Evolutionary conservation across 2,888 invertebrate species (phyloP), one percentile per base, ranked within the genome.

Genomic region (Sesamia inferens): DNA sequence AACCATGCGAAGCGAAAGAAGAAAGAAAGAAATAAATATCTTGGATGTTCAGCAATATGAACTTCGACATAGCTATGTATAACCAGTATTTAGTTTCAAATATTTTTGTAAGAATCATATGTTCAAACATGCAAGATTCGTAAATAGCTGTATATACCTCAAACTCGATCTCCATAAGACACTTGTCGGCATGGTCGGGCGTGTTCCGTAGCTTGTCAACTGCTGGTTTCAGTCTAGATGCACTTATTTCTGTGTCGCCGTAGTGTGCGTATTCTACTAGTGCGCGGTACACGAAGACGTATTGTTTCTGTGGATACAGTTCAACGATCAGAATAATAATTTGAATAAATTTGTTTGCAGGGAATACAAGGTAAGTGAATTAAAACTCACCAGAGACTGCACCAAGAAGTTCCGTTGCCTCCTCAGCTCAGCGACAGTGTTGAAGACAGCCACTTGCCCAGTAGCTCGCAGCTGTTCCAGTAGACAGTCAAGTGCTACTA

Each of bases 211-310:
- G 95, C 84, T 97, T 97, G 87, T 98, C 98, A 75, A 98, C 97
- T 69, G 97, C 96, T 39, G 96, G 93, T 93, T 98, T 98, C 65
- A 99, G 96, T 73, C 97, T 97, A 64, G 97, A 94, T 16, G 98
- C 97, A 64, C 97, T 96, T 65, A 99, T 97, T 95, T 99, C 99
- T 0, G 99, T 99, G 93, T 99, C 98, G 5, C 99, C 99, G 94
- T 98, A 99, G 90, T 98, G 98, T 7, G 98, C 98, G 94, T 98
- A 98, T 93, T 99, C 99, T 93, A 99, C 98, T 63, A 99, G 95
- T 66, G 99, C 98, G 57, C 99, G 98, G 93, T 99, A 99, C 86
- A 99, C 98, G 95, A 99, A 99, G 88, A 99, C 98, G 95, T 99
- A 99, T 96, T 99, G 99, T 97, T 99, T 99, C 97, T 98, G 94